phyloP scores from a whole-genome alignment of 2,888 invertebrate species.

The Zaprionus lineosus region DNA sequence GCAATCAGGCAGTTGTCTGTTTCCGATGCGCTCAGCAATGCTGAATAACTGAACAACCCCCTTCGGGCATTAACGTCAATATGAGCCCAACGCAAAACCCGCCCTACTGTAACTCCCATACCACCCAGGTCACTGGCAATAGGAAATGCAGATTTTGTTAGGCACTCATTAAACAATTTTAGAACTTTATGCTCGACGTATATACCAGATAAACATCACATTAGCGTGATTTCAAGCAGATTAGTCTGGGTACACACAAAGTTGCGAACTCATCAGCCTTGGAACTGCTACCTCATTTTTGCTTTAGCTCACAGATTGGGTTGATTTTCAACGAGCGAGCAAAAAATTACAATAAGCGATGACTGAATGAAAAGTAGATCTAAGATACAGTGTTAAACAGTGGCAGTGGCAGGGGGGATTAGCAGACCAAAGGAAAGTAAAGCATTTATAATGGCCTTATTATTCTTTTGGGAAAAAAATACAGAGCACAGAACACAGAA shows the following conservation, averaged over 20 bases:
- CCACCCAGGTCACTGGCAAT: too few relatives aligned
- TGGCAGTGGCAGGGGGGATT: too few relatives aligned
- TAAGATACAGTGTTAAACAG: too few relatives aligned
- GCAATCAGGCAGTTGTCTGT: conserved; percentile 25
- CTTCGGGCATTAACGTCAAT: neutral
- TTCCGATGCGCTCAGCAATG: conserved; percentile 2
- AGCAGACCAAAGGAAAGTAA: too few relatives aligned
- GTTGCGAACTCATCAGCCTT: conserved; percentile 49
- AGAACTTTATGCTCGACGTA: conserved; percentile 31
- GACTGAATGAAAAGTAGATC: conserved; percentile 1
- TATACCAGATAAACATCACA: conserved; percentile 65
- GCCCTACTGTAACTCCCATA: too few relatives aligned
- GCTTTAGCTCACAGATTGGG: conserved; percentile 3
- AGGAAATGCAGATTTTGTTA: conserved; percentile 55
- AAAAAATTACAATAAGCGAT: conserved; percentile 4
- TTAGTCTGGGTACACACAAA: conserved; percentile 40
- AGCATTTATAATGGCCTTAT: too few relatives aligned
- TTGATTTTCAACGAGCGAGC: neutral
- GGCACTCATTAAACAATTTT: conserved; percentile 40
- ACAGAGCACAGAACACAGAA: too few relatives aligned
- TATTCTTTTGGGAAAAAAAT: too few relatives aligned
- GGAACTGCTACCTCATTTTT: conserved; percentile 44
- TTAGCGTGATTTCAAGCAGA: conserved; percentile 68
- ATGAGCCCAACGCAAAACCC: neutral
- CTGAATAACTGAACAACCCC: conserved; percentile 39